phyloP scores from a whole-genome alignment of 2,888 invertebrate genomes.

The Opisthograptis luteolata region DNA sequence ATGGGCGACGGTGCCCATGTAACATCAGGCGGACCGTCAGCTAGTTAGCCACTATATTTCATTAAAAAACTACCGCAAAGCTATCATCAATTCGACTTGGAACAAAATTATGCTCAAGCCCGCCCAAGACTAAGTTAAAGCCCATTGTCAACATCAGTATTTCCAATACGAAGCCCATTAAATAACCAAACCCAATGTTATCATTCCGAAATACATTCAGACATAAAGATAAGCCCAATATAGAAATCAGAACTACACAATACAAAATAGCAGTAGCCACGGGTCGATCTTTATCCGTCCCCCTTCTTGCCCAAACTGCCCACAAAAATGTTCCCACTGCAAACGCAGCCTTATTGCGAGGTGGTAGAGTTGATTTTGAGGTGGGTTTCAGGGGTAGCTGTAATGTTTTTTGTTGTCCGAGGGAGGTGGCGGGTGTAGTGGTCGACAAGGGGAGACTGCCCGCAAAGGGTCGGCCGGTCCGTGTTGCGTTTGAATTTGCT shows the following conservation, averaged over 20 bases:
- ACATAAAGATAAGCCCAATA: conserved; percentile 38
- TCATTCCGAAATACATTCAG: conserved; percentile 18
- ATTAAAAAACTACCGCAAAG: too few relatives aligned
- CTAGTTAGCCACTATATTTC: too few relatives aligned
- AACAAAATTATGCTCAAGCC: too few relatives aligned
- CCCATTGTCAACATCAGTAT: not conserved
- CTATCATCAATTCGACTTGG: too few relatives aligned
- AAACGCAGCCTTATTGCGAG: conserved; percentile 15
- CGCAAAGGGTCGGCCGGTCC: conserved; percentile 77
- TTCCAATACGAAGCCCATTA: conserved; percentile 14
- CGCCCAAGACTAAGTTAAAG: not conserved
- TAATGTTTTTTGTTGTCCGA: conserved; percentile 67
- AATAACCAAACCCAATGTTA: conserved; percentile 14
- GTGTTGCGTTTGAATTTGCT: conserved; percentile 62
- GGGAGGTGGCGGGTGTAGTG: conserved; percentile 77
- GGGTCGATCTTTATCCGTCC: conserved; percentile 74
- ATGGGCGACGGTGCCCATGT: too few relatives aligned
- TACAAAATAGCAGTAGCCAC: conserved; percentile 75
- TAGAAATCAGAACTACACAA: conserved; percentile 79
- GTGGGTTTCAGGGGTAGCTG: conserved; percentile 47
- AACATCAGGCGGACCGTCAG: too few relatives aligned
- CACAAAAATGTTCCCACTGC: conserved; percentile 45
- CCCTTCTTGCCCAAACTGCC: conserved; percentile 67
- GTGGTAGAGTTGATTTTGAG: conserved; percentile 47
- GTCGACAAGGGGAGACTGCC: conserved; percentile 81